Evolutionary conservation across 1,140 invertebrate genomes (phyloP).

Genomic region (Diuraphis noxia): DNA sequence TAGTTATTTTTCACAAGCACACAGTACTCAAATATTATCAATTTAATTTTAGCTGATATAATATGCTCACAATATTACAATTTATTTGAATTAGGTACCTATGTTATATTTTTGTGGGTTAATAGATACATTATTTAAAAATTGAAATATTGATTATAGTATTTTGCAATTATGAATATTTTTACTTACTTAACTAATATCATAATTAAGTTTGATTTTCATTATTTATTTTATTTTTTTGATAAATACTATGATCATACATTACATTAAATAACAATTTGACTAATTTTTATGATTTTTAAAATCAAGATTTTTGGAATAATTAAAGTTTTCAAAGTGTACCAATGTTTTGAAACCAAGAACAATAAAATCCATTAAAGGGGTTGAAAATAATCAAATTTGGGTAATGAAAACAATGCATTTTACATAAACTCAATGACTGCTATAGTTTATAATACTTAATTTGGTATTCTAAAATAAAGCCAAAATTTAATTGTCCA

Average conservation of each 20-base stretch:
- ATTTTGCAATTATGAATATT: not conserved
- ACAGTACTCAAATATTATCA: not conserved
- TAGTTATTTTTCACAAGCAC: not conserved
- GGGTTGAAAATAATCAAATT: not conserved
- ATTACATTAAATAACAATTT: not conserved
- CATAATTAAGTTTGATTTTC: not conserved
- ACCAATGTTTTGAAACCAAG: not conserved
- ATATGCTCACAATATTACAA: not conserved
- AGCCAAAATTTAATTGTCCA: not conserved
- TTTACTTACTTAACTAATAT: not conserved
- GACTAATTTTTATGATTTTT: not conserved
- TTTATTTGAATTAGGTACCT: not conserved
- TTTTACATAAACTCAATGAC: not conserved
- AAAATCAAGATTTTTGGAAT: not conserved
- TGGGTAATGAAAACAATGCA: not conserved
- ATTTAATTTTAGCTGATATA: not conserved
- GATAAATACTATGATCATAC: not conserved
- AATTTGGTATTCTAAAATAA: not conserved
- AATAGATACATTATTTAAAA: not conserved
- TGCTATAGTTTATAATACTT: not conserved
- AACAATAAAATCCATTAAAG: constrained; percentile 8
- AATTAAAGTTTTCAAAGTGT: not conserved
- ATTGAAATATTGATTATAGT: not conserved
- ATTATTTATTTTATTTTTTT: not conserved
- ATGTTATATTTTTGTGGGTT: not conserved